phyloP scores from a whole-genome alignment of 2,888 invertebrate genomes.

The Ptychoptera contaminata region DNA sequence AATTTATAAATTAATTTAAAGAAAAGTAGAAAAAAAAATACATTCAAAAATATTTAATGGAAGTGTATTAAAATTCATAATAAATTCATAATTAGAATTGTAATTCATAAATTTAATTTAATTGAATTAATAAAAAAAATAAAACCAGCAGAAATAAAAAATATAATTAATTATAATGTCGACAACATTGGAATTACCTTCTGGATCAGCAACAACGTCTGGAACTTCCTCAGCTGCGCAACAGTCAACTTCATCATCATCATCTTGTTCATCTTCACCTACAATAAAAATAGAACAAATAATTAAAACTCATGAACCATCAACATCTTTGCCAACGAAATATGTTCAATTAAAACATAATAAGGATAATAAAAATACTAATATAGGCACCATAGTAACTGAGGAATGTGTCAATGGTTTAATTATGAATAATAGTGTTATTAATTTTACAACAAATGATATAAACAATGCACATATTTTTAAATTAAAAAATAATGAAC shows the following conservation, averaged over 20 bases:
- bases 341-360: slow-evolving; percentile 1
- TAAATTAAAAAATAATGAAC: slow-evolving; percentile 27
- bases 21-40: too few relatives aligned
- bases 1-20: too few relatives aligned
- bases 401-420: slow-evolving; percentile 8
- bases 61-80: too few relatives aligned
- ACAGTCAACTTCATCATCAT: neutral
- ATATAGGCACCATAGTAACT: slow-evolving; percentile 3
- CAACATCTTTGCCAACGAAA: neutral
- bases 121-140: neutral
- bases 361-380: slow-evolving; percentile 2
- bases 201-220: slow-evolving; percentile 21
- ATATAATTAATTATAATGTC: slow-evolving; percentile 6
- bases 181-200: slow-evolving; percentile 17
- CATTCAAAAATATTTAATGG: too few relatives aligned
- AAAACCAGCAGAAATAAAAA: slow-evolving; percentile 1
- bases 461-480: slow-evolving; percentile 27
- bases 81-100: too few relatives aligned
- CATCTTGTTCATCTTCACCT: neutral
- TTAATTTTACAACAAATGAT: slow-evolving; percentile 16
- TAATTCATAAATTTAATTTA: slow-evolving; percentile 1
- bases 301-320: neutral
- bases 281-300: neutral
- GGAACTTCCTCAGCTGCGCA: slow-evolving; percentile 4
- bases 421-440: slow-evolving; percentile 11